These are phyloP conservation scores for Salvelinus namaycush DNA, from an alignment of 2,113 vertebrate species.

Conservation along the genomic window DNA sequence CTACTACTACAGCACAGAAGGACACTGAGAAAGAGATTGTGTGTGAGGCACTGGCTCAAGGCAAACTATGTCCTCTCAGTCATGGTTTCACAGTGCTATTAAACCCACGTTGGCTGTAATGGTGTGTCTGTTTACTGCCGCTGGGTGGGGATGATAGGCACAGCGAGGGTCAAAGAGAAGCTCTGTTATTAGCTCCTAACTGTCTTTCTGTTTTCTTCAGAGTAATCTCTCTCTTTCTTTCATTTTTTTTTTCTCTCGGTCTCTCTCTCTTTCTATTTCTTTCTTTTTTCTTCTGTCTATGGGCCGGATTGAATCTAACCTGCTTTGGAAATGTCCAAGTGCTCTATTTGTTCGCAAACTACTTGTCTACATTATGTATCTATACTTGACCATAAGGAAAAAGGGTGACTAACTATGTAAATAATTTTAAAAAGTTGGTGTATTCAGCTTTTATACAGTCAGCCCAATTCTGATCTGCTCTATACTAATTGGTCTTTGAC, in stretches of 20 bases:
- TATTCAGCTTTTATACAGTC: too few relatives aligned
- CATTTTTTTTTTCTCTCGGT: background rate
- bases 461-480: too few relatives aligned
- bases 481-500: too few relatives aligned
- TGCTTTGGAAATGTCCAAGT: too few relatives aligned
- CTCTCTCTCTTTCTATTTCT: background rate
- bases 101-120: background rate
- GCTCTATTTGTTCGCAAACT: too few relatives aligned
- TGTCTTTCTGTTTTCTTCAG: background rate
- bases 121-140: background rate
- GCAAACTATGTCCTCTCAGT: background rate
- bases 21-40: background rate
- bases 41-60: background rate
- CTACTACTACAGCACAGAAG: constrained; percentile 46
- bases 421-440: too few relatives aligned
- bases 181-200: background rate
- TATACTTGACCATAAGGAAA: too few relatives aligned
- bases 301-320: background rate
- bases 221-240: too few relatives aligned
- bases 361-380: too few relatives aligned
- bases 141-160: background rate
- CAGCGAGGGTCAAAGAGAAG: background rate
- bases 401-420: too few relatives aligned
- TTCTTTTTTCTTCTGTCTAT: too few relatives aligned
- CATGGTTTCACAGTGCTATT: background rate